Percentiles rank a stretch among this genome's conserved stretches.
Evolutionary conservation across 1,140 invertebrate genomes (phyloP).

Genomic region (Orchestia grillus): DNA sequence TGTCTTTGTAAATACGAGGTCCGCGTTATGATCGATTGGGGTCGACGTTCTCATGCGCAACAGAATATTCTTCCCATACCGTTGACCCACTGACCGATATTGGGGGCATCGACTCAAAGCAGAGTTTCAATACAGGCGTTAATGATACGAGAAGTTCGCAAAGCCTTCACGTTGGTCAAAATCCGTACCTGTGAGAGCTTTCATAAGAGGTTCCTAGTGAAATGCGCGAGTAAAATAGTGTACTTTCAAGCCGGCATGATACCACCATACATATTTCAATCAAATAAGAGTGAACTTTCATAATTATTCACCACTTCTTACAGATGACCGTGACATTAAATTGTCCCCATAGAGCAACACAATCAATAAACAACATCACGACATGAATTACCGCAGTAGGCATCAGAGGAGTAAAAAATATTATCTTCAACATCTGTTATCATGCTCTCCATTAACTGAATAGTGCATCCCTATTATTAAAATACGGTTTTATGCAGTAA

Average conservation of each 20-base stretch:
- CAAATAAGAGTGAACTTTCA: background rate
- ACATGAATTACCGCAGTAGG: background rate
- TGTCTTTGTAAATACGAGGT: no score
- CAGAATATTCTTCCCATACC: background rate
- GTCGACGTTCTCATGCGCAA: no score
- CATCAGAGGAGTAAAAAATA: background rate
- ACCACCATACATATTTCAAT: background rate
- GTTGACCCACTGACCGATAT: background rate
- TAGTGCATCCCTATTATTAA: background rate
- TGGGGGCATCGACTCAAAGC: background rate
- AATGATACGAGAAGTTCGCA: background rate
- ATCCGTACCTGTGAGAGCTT: background rate
- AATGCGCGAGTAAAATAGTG: background rate
- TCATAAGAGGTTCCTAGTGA: background rate
- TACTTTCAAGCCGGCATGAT: background rate
- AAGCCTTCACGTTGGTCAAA: background rate
- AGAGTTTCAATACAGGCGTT: background rate
- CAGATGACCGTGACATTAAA: background rate
- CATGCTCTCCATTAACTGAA: background rate
- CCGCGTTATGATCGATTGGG: no score
- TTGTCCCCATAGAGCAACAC: background rate
- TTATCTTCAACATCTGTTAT: background rate
- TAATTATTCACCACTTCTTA: background rate
- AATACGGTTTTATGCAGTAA: background rate
- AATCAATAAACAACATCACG: background rate